Evolutionary conservation across 2,797 vertebrate species (phyloP).

Genomic region (Silurus lanzhouensis): DNA sequence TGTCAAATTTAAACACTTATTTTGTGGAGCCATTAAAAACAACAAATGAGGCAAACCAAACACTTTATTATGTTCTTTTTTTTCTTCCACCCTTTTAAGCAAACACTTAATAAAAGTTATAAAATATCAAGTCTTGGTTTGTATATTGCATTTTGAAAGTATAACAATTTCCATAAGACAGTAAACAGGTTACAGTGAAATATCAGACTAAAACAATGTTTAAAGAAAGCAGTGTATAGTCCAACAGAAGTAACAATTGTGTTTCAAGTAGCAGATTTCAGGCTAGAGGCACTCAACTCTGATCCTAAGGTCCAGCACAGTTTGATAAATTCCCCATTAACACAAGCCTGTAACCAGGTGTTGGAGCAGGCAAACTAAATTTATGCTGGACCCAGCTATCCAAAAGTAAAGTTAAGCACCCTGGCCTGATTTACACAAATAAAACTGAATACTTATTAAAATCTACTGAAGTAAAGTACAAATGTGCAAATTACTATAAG

Average conservation of each 20-base stretch:
- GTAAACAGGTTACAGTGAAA: slow-evolving; percentile 41
- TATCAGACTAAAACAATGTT: slow-evolving; percentile 6
- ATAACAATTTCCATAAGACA: slow-evolving; percentile 41
- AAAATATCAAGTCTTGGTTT: slow-evolving; percentile 61
- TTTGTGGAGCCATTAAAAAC: not conserved
- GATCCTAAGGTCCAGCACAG: not conserved
- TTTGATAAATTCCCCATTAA: not conserved
- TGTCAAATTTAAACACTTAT: not conserved
- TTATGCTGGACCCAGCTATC: not conserved
- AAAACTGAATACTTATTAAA: slow-evolving; percentile 55
- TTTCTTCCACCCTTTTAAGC: slow-evolving; percentile 53
- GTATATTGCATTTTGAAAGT: slow-evolving; percentile 41
- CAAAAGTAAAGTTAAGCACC: not conserved
- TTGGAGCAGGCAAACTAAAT: not conserved
- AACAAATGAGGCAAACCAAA: slow-evolving; percentile 54
- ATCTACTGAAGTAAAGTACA: slow-evolving; percentile 50
- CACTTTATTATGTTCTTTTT: slow-evolving; percentile 66
- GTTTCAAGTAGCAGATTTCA: slow-evolving; percentile 50
- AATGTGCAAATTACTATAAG: slow-evolving; percentile 34
- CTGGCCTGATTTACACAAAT: slow-evolving; percentile 20
- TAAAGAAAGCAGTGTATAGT: not conserved
- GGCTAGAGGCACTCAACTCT: not conserved
- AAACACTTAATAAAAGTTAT: slow-evolving; percentile 65
- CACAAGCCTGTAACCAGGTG: not conserved
- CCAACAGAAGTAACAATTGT: slow-evolving; percentile 21